These are phyloP conservation scores for Limanda limanda DNA, from an alignment of 2,113 vertebrate species.

Conservation along the genomic window DNA sequence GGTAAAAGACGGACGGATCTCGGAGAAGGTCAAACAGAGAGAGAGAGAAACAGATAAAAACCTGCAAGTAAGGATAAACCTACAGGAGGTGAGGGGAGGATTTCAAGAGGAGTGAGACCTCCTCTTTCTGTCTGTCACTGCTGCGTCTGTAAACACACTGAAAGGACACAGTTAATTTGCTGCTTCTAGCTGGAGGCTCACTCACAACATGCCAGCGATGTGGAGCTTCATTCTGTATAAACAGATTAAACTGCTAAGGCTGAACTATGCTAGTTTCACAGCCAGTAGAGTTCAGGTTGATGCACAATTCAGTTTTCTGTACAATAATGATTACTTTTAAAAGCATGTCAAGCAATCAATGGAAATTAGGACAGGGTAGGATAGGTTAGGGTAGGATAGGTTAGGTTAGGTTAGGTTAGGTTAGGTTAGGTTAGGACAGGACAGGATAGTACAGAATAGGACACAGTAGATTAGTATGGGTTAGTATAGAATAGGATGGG, in stretches of 20 bases:
- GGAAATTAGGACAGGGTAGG: no score
- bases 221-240: background rate
- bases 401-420: no score
- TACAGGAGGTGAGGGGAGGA: background rate
- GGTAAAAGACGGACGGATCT: conserved; percentile 61
- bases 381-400: no score
- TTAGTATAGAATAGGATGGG: no score
- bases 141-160: background rate
- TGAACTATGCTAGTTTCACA: no score
- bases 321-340: background rate
- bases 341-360: no score
- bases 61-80: background rate
- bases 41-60: background rate
- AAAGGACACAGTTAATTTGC: background rate
- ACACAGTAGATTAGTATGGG: no score
- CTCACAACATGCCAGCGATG: background rate
- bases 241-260: no score
- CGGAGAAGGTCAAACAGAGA: conserved; percentile 33
- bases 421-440: no score
- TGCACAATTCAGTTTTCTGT: no score
- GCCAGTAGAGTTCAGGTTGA: no score
- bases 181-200: background rate
- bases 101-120: background rate
- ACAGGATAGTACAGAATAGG: no score
- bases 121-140: background rate